A percentile compares a stretch with the other conserved stretches of the same genome.
phyloP scores from a whole-genome alignment of 2,797 vertebrate genomes.

The Parotocinclus haroldoi region DNA sequence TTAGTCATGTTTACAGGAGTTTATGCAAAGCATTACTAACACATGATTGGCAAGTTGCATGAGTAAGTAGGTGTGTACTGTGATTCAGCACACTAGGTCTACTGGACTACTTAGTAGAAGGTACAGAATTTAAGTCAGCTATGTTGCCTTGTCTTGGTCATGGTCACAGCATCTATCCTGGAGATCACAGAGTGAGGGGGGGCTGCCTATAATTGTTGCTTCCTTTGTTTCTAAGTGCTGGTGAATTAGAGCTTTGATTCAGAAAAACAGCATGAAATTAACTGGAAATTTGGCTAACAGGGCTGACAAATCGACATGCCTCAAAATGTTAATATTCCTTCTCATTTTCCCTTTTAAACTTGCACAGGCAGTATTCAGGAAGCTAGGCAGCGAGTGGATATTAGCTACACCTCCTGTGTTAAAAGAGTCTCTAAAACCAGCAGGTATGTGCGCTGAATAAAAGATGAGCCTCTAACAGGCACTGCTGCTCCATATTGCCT shows the following conservation, averaged over 20 bases:
- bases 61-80: no score
- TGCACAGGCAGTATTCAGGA: constrained; percentile 22
- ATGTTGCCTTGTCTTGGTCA: no score
- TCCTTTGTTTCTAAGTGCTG: constrained; percentile 33
- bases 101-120: no score
- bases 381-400: constrained; percentile 33
- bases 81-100: no score
- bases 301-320: constrained; percentile 5
- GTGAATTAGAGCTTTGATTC: constrained; percentile 37
- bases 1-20: no score
- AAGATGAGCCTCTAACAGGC: constrained; percentile 44
- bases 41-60: no score
- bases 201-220: constrained; percentile 30
- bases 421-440: constrained; percentile 41
- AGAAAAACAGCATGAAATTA: constrained; percentile 30
- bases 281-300: constrained; percentile 19
- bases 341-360: constrained; percentile 5
- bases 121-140: no score
- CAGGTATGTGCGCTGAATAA: constrained; percentile 46
- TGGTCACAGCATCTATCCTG: no score
- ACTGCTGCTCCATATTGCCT: constrained; percentile 27
- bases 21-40: no score
- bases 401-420: constrained; percentile 30
- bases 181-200: no score
- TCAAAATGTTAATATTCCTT: constrained; percentile 14